These are phyloP conservation scores for Tricholauxania praeusta DNA, from an alignment of 2,888 invertebrate species.

Conservation along the genomic window DNA sequence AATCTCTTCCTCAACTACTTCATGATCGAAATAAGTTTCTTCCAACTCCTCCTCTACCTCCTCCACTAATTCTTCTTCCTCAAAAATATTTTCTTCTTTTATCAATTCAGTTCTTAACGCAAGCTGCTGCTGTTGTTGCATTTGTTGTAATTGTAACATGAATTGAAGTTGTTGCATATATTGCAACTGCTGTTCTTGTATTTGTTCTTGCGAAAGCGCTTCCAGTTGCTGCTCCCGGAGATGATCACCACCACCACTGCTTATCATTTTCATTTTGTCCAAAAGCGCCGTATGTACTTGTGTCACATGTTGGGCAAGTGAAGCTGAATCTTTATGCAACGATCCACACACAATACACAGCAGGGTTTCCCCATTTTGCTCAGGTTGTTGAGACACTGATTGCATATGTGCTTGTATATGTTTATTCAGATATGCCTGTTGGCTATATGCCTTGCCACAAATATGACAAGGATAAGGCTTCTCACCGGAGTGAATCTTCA, in stretches of 20 bases:
- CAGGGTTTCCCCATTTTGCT: constrained; percentile 50
- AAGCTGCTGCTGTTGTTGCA: constrained; percentile 46
- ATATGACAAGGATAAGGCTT: constrained; percentile 64
- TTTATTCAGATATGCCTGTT: constrained; percentile 65
- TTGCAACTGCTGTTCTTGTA: constrained; percentile 52
- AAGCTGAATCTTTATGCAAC: constrained; percentile 62
- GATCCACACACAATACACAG: constrained; percentile 66
- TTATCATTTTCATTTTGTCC: constrained; percentile 55
- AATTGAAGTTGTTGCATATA: constrained; percentile 50
- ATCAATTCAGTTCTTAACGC: constrained; percentile 36
- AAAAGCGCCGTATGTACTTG: constrained; percentile 62
- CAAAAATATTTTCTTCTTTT: constrained; percentile 35
- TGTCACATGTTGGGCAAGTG: constrained; percentile 63
- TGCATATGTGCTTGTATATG: constrained; percentile 62
- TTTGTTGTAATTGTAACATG: constrained; percentile 53
- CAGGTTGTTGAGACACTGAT: constrained; percentile 41
- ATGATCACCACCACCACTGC: neutral
- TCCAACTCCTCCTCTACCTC: neutral
- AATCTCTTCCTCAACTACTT: constrained; percentile 60
- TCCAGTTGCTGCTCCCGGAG: constrained; percentile 25
- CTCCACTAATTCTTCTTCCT: constrained; percentile 4
- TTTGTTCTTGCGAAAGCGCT: constrained; percentile 43
- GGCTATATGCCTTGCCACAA: constrained; percentile 65
- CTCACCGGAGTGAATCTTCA: constrained; percentile 66
- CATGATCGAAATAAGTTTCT: constrained; percentile 34